Conservation (phyloP, 35 echinoderm and acorn worm genomes). For the Ophioderma brevispina region DNA sequence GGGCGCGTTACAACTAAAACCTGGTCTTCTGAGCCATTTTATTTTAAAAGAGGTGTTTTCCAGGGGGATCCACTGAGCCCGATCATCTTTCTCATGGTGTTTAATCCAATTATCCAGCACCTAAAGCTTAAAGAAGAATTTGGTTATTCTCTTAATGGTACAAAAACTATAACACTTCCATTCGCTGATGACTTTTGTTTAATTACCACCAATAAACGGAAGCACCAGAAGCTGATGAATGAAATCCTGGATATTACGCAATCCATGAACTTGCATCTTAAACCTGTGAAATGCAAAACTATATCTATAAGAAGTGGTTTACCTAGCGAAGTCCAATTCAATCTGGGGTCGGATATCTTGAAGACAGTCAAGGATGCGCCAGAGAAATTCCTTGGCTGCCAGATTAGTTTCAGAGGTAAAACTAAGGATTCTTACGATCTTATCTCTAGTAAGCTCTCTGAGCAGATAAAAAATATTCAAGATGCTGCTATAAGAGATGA, state of each 20-base stretch:
- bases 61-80: neutral
- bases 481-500: neutral
- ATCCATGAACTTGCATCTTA: constrained; percentile 28
- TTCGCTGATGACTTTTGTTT: constrained; percentile 25
- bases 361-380: constrained; percentile 24
- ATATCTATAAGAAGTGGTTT: constrained; percentile 20
- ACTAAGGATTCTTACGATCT: constrained; percentile 12
- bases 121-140: neutral
- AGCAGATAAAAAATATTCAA: neutral
- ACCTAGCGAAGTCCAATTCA: neutral
- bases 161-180: neutral
- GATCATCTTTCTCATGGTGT: neutral
- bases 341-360: neutral
- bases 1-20: no score
- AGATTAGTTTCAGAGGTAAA: no score
- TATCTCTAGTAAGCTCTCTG: neutral
- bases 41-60: no score
- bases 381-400: constrained; percentile 24
- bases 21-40: no score
- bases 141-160: neutral
- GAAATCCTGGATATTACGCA: constrained; percentile 15
- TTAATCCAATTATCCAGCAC: neutral
- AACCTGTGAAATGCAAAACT: constrained; percentile 35
- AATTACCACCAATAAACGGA: constrained; percentile 25
- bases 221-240: constrained; percentile 34